Base-by-base conservation (phyloP, 2,113 vertebrate genomes). In the Pteronura brasiliensis region DNA sequence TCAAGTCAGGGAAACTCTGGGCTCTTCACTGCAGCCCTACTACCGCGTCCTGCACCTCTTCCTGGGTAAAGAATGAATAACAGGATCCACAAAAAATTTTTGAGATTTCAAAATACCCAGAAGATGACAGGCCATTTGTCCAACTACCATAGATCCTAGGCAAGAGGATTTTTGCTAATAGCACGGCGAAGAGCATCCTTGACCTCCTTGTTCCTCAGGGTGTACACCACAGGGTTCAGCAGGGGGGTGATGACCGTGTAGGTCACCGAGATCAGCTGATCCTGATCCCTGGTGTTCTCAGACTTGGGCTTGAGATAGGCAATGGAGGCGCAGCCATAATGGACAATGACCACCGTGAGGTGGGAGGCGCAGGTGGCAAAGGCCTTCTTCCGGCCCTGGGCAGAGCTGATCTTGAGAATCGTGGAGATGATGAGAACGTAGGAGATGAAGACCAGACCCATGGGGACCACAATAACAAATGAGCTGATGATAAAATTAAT, bases 191-290 rank as follows among this genome's bases (percentile, higher is more conserved):
- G 87, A 39, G 97, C 97, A 21, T 98, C 85, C 23, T 98, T 98
- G 42, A 98, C 98, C 52, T 98, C 98, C 6, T 87, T 96, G 25
- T 98, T 98, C 96, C 98, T 98, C 94, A 98, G 86, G 76, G 98
- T 98, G 15, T 98, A 98, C 18, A 98, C 96, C 1, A 98, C 90
- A 12, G 98, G 98, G 55, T 98, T 98, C 42, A 98, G 89, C 57
- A 98, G 85, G 2, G 98, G 98, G 8, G 95, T 98, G 44, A 98
- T 96, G 31, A 98, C 0, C 0, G 97, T 96, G 15, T 98, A 98
- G 21, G 97, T 63, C 69, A 98, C 69, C 0, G 61, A 96, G 17
- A 96, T 95, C 88, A 97, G 83, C 90, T 98, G 98, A 4, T 98
- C 97, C 65, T 97, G 71, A 65, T 52, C 96, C 23, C 55, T 89